phyloP scores from a whole-genome alignment of 2,797 vertebrate genomes.

The Lagocephalus sceleratus region DNA sequence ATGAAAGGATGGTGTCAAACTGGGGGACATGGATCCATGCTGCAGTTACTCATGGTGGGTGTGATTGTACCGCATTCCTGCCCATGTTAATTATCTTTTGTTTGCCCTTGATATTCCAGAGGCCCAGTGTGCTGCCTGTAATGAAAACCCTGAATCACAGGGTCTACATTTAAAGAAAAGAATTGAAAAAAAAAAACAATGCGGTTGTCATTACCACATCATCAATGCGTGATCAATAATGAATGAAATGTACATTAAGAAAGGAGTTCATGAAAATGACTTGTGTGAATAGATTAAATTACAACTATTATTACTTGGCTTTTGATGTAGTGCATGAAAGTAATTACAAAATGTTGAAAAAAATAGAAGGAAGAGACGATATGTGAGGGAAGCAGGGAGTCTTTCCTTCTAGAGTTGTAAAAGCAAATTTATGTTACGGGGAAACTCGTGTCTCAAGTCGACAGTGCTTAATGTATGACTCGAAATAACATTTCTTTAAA shows the following conservation, averaged over 20 bases:
- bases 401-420: slow-evolving; percentile 85
- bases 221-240: slow-evolving; percentile 96
- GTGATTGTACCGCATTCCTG: slow-evolving; percentile 62
- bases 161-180: slow-evolving; percentile 78
- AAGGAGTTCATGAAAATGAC: slow-evolving; percentile 91
- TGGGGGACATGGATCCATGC: slow-evolving; percentile 18
- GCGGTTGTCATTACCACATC: slow-evolving; percentile 96
- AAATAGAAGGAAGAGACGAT: slow-evolving; percentile 28
- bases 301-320: slow-evolving; percentile 97
- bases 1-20: slow-evolving; percentile 30
- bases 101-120: slow-evolving; percentile 96
- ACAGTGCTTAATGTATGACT: slow-evolving; percentile 84
- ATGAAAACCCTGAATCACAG: slow-evolving; percentile 93
- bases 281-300: slow-evolving; percentile 98
- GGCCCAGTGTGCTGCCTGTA: slow-evolving; percentile 82
- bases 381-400: slow-evolving; percentile 71
- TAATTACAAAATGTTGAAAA: slow-evolving; percentile 92
- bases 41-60: slow-evolving; percentile 16
- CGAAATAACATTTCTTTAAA: slow-evolving; percentile 86
- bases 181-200: slow-evolving; percentile 77
- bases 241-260: slow-evolving; percentile 94
- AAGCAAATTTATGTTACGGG: slow-evolving; percentile 85
- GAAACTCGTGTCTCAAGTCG: slow-evolving; percentile 76
- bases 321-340: slow-evolving; percentile 96
- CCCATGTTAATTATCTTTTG: slow-evolving; percentile 98